These are phyloP conservation scores for Nanger granti DNA, from an alignment of 2,113 vertebrate genomes.

Conservation along the genomic window DNA sequence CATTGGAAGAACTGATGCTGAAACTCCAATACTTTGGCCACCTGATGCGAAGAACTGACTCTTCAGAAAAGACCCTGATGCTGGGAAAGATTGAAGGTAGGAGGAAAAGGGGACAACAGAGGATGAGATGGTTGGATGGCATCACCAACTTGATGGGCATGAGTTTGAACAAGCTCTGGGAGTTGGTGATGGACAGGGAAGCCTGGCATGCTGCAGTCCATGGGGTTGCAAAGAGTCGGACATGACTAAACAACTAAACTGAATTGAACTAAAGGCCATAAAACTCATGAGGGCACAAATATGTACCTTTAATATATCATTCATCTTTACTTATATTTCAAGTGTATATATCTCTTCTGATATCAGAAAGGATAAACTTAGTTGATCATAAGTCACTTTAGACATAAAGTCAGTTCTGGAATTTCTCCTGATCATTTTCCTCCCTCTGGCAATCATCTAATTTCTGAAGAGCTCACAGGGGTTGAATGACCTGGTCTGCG, in stretches of 20 bases:
- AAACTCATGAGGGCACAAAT: not conserved
- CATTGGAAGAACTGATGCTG: not conserved
- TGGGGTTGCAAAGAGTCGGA: not conserved
- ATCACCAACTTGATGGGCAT: not conserved
- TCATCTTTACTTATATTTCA: not conserved
- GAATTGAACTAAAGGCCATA: not conserved
- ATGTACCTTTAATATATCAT: not conserved
- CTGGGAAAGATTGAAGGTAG: not conserved
- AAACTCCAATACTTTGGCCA: not conserved
- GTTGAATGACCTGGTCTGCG: not conserved
- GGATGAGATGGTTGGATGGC: not conserved
- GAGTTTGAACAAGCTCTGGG: not conserved
- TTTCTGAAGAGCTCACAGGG: not conserved
- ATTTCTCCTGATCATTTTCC: not conserved
- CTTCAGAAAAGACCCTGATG: not conserved
- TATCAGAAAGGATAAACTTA: not conserved
- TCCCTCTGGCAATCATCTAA: not conserved
- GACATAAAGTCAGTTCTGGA: not conserved
- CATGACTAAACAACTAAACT: not conserved
- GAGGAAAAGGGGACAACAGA: not conserved
- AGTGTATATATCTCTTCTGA: not conserved
- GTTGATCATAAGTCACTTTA: not conserved
- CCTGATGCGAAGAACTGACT: not conserved
- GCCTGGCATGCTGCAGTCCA: not conserved
- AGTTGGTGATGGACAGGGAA: not conserved